phyloP scores from a whole-genome alignment of 53 echinoderm and acorn worm species.

The Zoroaster sp. region DNA sequence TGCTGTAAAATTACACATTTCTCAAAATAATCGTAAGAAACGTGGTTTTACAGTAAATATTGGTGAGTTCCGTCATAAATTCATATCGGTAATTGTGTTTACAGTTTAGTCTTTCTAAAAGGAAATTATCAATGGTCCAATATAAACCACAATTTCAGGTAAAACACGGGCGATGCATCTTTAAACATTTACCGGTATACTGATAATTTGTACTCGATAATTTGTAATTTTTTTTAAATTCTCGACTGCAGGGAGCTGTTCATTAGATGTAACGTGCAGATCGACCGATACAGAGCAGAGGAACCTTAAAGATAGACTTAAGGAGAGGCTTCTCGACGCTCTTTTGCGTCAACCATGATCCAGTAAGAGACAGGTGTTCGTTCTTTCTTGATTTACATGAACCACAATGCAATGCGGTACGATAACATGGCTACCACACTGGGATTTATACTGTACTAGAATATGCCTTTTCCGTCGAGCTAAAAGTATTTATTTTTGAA shows the following conservation, averaged over 20 bases:
- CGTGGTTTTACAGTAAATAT: too few relatives aligned
- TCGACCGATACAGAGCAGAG: conserved; percentile 13
- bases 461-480: not conserved
- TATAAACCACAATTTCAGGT: too few relatives aligned
- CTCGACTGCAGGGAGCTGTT: conserved; percentile 45
- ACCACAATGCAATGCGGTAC: conserved; percentile 21
- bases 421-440: not conserved
- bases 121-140: too few relatives aligned
- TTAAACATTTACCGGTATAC: too few relatives aligned
- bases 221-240: not conserved
- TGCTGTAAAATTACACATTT: too few relatives aligned
- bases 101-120: too few relatives aligned
- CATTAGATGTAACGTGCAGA: conserved; percentile 41
- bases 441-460: not conserved
- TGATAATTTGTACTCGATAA: too few relatives aligned
- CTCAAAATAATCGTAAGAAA: too few relatives aligned
- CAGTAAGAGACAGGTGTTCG: not conserved
- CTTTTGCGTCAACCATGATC: conserved; percentile 62
- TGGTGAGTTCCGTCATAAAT: too few relatives aligned
- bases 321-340: conserved; percentile 56
- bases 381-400: not conserved
- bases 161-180: too few relatives aligned
- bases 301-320: conserved; percentile 45
- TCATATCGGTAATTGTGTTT: too few relatives aligned
- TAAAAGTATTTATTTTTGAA: not conserved